Evolutionary conservation across 2,797 vertebrate species (phyloP).

Genomic region (Onychomys arenicola): DNA sequence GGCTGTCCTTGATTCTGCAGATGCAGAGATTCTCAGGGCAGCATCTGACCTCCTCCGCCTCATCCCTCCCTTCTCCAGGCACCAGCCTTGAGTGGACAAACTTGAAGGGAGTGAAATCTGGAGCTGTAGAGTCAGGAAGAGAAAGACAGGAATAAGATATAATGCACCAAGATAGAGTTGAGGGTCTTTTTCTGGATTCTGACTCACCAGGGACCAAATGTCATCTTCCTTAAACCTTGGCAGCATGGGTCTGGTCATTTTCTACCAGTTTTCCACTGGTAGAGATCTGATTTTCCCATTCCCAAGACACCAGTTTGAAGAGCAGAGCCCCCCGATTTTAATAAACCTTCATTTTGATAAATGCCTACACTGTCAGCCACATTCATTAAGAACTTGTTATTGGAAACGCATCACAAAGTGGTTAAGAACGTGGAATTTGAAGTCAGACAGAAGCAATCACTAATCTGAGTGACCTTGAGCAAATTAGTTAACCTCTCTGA

Average conservation of each 20-base stretch:
- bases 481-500: constrained; percentile 64
- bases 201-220: background rate
- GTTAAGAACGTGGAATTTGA: background rate
- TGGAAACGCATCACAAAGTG: background rate
- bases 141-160: background rate
- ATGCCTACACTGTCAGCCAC: background rate
- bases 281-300: background rate
- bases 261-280: background rate
- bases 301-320: background rate
- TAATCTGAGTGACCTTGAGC: constrained; percentile 30
- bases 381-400: background rate
- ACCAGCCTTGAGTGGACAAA: background rate
- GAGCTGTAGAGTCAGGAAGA: background rate
- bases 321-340: background rate
- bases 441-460: background rate
- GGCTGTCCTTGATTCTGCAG: constrained; percentile 26
- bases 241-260: background rate
- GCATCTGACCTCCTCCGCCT: background rate
- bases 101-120: background rate
- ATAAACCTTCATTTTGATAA: background rate
- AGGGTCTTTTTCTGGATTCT: background rate
- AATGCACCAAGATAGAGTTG: background rate
- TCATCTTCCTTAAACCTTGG: background rate
- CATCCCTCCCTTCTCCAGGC: background rate
- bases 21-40: constrained; percentile 3